Base-by-base conservation (phyloP, 2,888 invertebrate genomes). In the Notodonta ziczac region DNA sequence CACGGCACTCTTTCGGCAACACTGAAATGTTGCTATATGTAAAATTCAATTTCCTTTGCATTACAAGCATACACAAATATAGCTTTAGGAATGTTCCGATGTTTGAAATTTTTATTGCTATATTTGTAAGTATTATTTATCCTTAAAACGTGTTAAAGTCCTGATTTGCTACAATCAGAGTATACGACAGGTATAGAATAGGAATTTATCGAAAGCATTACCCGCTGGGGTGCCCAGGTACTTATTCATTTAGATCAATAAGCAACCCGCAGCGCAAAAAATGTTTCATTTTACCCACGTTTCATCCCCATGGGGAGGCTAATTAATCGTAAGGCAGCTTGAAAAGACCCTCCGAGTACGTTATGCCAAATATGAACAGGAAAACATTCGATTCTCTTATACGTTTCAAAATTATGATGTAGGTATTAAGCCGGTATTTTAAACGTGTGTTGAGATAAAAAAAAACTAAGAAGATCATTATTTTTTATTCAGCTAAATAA, bases 321-420 rank as follows among this genome's bases (percentile, higher is more conserved):
- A 88, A 88, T 88, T 87, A 87, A 82, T 82, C 83, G 77, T 79
- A 81, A 81, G 74, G 73, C 74, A 78, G 83, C 80, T 84, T 86
- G 82, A 83, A 85, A 85, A 78, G 80, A 80, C 77, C 77, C 74
- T 72, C 73, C 66, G 69, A 71, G 72, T 67, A 66, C 76, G 77
- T 78, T 75, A 78, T 70, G 73, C 74, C 77, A 66, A 77, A 80
- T 80, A 81, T 75, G 73, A 76, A 80, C 73, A 74, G 70, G 73
- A 75, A 78, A 81, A 72, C 61, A 63, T 65, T 58, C 39, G 62
- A 61, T 63, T 66, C 63, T 60, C 58, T 53, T 61, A 2, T 24
- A 24, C 24, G 24, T 24, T 24, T 24, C 24, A 24, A 24, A 24
- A 24, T 24, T 24, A 24, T 24, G 24, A 24, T 24, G 24, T 24